Evolutionary conservation across 2,888 invertebrate genomes (phyloP), one percentile per base, ranked within the genome.

Genomic region (Apamea sordens): DNA sequence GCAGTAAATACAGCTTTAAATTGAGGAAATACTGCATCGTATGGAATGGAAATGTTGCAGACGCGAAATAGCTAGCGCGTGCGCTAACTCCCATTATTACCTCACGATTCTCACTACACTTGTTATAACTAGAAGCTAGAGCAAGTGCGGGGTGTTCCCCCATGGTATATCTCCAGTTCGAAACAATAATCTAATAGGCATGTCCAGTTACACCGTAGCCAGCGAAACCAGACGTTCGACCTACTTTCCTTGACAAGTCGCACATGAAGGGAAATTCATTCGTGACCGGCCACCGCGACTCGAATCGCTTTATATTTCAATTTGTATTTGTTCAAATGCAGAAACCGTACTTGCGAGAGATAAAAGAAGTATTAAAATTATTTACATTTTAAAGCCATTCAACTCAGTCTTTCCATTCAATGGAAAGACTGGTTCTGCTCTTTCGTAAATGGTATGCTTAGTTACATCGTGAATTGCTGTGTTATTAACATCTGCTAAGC

Each of bases 171-270:
- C 86, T 87, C 77, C 81, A 76, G 80, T 87, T 84, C 75, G 84
- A 89, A 91, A 92, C 89, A 91, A 91, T 91, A 91, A 91, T 90
- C 87, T 87, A 90, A 91, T 89, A 63, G 18, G n/a, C 18, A 90
- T 89, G 86, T 84, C 84, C 89, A 88, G 84, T 84, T 85, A 87
- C 81, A 89, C 80, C 77, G 89, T 86, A 85, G 89, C 89, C 85
- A 91, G 91, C 90, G 91, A 93, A 94, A 94, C 93, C 92, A 94
- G 93, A 94, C 94, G 89, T 91, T 89, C 92, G 95, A 94, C 95
- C 95, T 91, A 95, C 95, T 95, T 96, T 95, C 94, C 91, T 94
- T 92, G 91, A 92, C 92, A 93, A 93, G 90, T 92, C 92, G 90
- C 91, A 93, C 92, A 93, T 92, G 92, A 95, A 94, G 93, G 94